A percentile compares a stretch with the other conserved stretches of the same genome.
Conservation (phyloP, 2,113 vertebrate genomes). For the Nycticorax nycticorax region DNA sequence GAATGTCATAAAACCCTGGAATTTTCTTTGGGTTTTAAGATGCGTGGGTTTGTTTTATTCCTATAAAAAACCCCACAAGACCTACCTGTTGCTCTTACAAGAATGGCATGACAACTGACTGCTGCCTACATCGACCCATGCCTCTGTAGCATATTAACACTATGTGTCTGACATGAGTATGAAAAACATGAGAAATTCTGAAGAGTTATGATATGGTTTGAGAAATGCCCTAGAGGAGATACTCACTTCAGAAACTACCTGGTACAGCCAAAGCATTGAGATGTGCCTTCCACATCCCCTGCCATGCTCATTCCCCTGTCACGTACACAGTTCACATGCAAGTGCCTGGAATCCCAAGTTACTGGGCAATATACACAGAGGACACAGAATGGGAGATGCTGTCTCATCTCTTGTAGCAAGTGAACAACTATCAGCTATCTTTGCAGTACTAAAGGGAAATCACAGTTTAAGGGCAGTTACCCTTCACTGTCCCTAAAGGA, state of each 20-base stretch:
- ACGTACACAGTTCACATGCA: accelerated
- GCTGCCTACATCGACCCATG: neutral
- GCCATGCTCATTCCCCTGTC: neutral
- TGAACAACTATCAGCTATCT: no score
- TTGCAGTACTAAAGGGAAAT: neutral
- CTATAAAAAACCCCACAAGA: neutral
- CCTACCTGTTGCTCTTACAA: neutral
- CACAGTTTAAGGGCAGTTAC: neutral
- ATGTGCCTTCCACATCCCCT: neutral
- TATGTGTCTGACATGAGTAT: neutral
- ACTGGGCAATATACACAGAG: neutral
- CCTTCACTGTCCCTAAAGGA: neutral
- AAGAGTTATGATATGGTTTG: neutral
- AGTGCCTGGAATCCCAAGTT: neutral
- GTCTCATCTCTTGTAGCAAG: neutral
- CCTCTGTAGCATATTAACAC: neutral
- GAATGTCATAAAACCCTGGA: neutral
- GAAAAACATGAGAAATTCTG: neutral
- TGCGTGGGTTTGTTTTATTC: neutral
- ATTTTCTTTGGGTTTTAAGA: neutral
- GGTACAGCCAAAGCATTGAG: neutral
- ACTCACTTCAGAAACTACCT: neutral
- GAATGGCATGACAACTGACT: neutral
- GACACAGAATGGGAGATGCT: neutral
- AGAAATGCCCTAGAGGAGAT: neutral